These are phyloP conservation scores for Acronicta psi DNA, from an alignment of 2,888 invertebrate genomes.

Conservation along the genomic window DNA sequence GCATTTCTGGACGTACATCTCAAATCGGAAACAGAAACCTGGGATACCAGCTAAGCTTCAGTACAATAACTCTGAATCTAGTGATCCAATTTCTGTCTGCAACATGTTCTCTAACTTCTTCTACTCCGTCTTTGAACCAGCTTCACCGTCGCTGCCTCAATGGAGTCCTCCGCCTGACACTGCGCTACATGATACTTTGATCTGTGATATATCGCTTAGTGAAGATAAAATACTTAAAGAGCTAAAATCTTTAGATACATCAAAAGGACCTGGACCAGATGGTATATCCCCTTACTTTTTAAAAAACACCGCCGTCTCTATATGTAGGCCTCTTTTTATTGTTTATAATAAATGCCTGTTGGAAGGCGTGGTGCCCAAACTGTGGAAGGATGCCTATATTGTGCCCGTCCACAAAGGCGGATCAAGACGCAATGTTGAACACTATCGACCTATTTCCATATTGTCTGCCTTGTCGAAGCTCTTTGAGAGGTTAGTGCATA, in stretches of 20 bases:
- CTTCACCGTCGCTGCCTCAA: slow-evolving; percentile 1
- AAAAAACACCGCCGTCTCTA: neutral
- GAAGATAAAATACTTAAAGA: slow-evolving; percentile 7
- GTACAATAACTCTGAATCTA: neutral
- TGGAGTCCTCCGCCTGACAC: neutral
- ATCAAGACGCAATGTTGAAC: slow-evolving; percentile 2
- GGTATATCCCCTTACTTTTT: slow-evolving; percentile 3
- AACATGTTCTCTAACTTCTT: no score
- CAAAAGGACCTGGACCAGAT: slow-evolving; percentile 10
- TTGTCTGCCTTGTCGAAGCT: neutral
- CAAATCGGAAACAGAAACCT: slow-evolving; percentile 3
- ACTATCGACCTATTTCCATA: slow-evolving; percentile 6
- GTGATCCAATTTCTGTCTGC: slow-evolving; percentile 1
- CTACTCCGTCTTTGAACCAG: slow-evolving; percentile 4
- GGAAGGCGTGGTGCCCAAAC: slow-evolving; percentile 5
- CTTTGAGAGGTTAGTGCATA: slow-evolving; percentile 1
- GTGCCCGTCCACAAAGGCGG: slow-evolving; percentile 8
- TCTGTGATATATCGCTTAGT: neutral
- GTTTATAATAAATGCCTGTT: slow-evolving; percentile 9
- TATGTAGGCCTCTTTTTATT: slow-evolving; percentile 4
- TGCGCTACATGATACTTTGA: neutral
- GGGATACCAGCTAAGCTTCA: slow-evolving; percentile 7
- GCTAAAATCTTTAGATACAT: slow-evolving; percentile 6
- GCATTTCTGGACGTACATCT: no score
- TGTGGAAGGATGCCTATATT: slow-evolving; percentile 5